Base-by-base conservation (phyloP, 2,888 invertebrate genomes). In the Penaeus monodon region DNA sequence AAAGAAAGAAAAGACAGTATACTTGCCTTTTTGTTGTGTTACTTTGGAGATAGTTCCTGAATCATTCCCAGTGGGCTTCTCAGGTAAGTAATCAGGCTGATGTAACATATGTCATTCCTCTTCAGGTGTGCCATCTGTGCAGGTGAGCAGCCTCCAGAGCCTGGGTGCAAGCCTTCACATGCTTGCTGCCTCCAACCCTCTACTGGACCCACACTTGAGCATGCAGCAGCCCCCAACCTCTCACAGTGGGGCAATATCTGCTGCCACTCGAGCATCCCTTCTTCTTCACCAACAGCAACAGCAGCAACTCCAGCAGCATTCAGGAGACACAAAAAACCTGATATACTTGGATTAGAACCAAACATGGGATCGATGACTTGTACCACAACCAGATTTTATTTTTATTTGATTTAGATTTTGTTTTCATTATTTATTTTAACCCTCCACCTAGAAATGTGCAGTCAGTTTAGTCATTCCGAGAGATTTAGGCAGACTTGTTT, bases 201-300 rank as follows among this genome's bases (percentile, higher is more conserved):
- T 66, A 49, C 64, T 77, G 24, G 73, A 70, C 27, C 57, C 84
- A 68, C 44, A 65, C 33, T 29, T 84, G 20, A 27, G 68, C 33
- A 76, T 66, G 64, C 88, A 84, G 70, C 81, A 81, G 33, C 65
- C 88, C 14, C 78, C 82, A 27, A 81, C 85, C 33, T 83, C 78
- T 57, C 85, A 84, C 65, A 64, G 68, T 38, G 85, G 88, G 63
- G 83, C 88, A 38, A 88, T 88, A 66, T 88, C 88, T 38, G 84
- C 88, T 12, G 88, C 88, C 38, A 86, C 88, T 33, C 38, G 85
- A 68, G 85, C 88, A 29, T 88, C 88, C 29, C 73, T 88, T 27
- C 76, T 88, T 29, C 70, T 88, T 33, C 85, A 85, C 73, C 83
- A 85, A 79, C 88, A 88, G 57, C 88, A 88, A 73, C 88, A 88